Percentiles rank a stretch among this genome's conserved stretches.
phyloP scores from a whole-genome alignment of 2,888 invertebrate species.

The Tenthredo scrophulariae region DNA sequence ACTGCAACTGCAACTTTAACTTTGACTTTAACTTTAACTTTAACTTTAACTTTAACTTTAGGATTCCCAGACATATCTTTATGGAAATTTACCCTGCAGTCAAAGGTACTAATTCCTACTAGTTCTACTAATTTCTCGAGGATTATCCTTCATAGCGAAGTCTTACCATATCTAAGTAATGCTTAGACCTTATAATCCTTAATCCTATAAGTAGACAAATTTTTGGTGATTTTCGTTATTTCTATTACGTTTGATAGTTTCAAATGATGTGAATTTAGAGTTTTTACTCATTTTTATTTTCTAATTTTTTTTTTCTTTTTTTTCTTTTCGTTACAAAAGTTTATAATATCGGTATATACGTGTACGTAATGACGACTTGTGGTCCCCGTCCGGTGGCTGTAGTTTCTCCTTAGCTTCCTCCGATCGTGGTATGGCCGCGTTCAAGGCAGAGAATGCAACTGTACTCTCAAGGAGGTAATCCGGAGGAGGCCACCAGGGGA shows the following conservation, averaged over 20 bases:
- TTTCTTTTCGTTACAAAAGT: background rate
- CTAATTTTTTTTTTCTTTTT: background rate
- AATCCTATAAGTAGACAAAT: slow-evolving; percentile 1
- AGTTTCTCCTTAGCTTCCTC: slow-evolving; percentile 39
- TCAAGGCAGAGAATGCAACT: slow-evolving; percentile 50
- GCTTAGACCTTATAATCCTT: background rate
- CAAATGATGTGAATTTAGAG: background rate
- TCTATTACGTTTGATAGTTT: background rate
- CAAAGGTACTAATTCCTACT: background rate
- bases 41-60: no score
- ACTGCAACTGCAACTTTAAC: background rate
- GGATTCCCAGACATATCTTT: background rate
- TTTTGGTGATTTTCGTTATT: background rate
- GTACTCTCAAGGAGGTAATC: slow-evolving; percentile 49
- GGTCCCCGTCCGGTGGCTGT: slow-evolving; percentile 1
- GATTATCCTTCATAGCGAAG: slow-evolving; percentile 61
- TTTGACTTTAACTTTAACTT: no score
- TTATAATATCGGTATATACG: background rate
- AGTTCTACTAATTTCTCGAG: slow-evolving; percentile 61
- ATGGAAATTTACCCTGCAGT: background rate
- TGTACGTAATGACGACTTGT: background rate
- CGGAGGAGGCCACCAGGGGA: slow-evolving; percentile 46
- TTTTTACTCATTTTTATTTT: background rate
- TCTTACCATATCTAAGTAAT: background rate
- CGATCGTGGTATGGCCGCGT: slow-evolving; percentile 40